Conservation (phyloP, 2,113 vertebrate genomes). For the Heterotilapia buettikoferi region DNA sequence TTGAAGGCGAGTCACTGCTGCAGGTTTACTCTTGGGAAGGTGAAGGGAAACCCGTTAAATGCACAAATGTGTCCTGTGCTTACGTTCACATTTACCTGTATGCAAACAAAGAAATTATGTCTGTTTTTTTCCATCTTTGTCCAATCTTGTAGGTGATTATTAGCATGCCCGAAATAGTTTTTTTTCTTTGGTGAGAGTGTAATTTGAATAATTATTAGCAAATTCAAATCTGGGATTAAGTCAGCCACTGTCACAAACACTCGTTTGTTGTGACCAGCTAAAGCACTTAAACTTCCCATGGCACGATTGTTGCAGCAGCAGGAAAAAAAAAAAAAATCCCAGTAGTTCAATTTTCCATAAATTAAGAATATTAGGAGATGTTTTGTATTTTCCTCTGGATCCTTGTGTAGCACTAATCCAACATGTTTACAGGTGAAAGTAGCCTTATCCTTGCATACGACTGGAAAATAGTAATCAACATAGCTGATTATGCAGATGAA, state of each 20-base stretch:
- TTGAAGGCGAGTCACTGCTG: background rate
- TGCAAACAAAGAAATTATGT: background rate
- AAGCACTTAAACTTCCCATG: constrained; percentile 36
- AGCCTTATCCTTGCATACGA: constrained; percentile 45
- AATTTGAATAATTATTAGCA: constrained; percentile 34
- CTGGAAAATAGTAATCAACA: constrained; percentile 65
- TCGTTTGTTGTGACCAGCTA: constrained; percentile 42
- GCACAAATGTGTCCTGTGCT: background rate
- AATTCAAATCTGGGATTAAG: constrained; percentile 51
- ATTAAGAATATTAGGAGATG: constrained; percentile 35
- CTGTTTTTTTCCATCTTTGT: background rate
- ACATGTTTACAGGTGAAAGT: constrained; percentile 59
- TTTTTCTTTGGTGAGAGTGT: background rate
- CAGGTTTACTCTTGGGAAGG: background rate
- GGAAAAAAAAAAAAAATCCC: constrained; percentile 17
- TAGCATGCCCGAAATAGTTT: background rate
- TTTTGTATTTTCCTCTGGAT: constrained; percentile 44
- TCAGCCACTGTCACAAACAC: constrained; percentile 10
- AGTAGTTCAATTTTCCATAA: constrained; percentile 19
- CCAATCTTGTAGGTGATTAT: background rate
- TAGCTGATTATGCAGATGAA: constrained; percentile 62
- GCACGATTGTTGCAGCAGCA: constrained; percentile 13
- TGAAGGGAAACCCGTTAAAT: background rate
- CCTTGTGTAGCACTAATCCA: constrained; percentile 64
- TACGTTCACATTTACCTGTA: background rate